Evolutionary conservation across 2,113 vertebrate species (phyloP), one percentile per base, ranked within the genome.

Genomic region (Oriolus oriolus): DNA sequence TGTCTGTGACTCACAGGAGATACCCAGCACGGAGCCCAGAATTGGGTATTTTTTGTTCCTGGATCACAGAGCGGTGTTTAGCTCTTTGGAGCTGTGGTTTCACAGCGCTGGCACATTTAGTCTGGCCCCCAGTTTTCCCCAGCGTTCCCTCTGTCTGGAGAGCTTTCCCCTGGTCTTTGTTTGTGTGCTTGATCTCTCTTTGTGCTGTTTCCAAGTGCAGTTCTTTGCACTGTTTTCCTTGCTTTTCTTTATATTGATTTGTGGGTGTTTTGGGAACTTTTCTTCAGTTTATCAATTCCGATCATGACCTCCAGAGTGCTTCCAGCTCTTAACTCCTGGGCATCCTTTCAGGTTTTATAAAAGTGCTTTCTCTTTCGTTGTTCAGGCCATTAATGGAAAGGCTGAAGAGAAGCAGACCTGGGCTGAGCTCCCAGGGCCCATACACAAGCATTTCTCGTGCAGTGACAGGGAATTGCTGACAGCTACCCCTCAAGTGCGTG

Each of bases 241-340:
- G 42, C 60, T 86, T 77, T 85, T 60, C 65, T 60, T 85, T 63
- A 64, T 87, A 90, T 95, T 78, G 93, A 96, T 96, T 88, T 2
- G 7, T 82, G 60, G 65, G 28, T 74, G 70, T 5, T 88, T 94
- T 74, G 65, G 56, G 73, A 89, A 77, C 47, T 89, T 93, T 90
- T 69, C 50, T 84, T 77, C 73, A 60, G 60, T 84, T 88, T 90
- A 71, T 93, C 89, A 93, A 78, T 93, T 95, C 91, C 1, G 10
- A 70, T 77, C 89, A 28, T 92, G 84, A 92, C 89, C 89, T 95
- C 86, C 4, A 2, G 84, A 92, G 94, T 45, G 94, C 84, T 90
- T 81, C 71, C 23, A 84, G 68, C 89, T 92, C 86, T 94, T 84
- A 95, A 66, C 68, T 92, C 68, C 76, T 92, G 79, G 89, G 83